Conservation (phyloP, 64 coral and sea anemone species). For the Trachythela sp. region DNA sequence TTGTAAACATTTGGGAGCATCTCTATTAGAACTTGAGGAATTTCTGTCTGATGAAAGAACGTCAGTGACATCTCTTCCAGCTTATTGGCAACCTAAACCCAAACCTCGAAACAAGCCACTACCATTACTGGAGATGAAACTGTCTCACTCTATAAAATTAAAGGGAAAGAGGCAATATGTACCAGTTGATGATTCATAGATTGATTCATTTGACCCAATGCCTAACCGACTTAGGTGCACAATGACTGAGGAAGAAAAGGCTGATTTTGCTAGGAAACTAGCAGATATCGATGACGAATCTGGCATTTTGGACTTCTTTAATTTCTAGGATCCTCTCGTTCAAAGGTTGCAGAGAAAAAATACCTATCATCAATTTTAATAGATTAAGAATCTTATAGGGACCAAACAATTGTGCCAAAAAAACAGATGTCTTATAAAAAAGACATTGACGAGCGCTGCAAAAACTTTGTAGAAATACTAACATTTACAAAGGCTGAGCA, state of each 20-base stretch:
- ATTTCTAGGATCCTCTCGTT: too few species aligned
- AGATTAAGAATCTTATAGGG: too few species aligned
- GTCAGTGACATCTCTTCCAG: conserved; percentile 57
- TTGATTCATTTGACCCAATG: conserved; percentile 61
- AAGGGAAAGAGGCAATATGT: conserved; percentile 39
- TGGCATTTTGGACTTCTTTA: conserved; percentile 57
- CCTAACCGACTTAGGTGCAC: conserved; percentile 45
- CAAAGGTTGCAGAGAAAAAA: too few species aligned
- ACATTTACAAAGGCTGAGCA: conserved; percentile 43
- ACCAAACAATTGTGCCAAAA: too few species aligned
- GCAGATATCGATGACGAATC: conserved; percentile 48
- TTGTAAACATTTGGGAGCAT: not conserved
- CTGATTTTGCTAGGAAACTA: conserved; percentile 53
- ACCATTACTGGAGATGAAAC: conserved; percentile 50
- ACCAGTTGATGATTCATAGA: conserved; percentile 57
- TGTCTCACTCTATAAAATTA: conserved; percentile 12
- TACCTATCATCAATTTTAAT: too few species aligned
- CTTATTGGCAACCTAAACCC: conserved; percentile 65
- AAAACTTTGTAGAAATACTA: not conserved
- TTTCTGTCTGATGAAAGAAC: conserved; percentile 29
- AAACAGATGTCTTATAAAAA: not conserved
- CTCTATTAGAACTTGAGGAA: not conserved
- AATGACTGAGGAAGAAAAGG: conserved; percentile 31
- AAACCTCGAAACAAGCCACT: conserved; percentile 47
- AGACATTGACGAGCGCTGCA: not conserved